Conservation (phyloP, 2,113 vertebrate genomes). For the Baryphthengus martii region DNA sequence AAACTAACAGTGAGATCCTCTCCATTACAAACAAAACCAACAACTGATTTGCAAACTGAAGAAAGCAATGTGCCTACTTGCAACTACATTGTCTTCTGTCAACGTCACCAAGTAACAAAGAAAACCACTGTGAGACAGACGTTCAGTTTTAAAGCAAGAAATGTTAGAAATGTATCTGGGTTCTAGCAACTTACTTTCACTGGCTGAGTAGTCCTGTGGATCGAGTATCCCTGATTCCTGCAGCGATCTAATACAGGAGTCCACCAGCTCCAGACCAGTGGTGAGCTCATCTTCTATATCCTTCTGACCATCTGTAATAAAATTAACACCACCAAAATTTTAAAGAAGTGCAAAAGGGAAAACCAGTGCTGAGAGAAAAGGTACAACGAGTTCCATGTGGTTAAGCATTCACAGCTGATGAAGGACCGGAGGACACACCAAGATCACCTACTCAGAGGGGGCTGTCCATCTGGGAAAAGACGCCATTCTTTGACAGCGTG, state of each 20-base stretch:
- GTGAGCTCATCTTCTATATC: slow-evolving; percentile 98
- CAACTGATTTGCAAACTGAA: not conserved
- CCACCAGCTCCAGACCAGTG: slow-evolving; percentile 95
- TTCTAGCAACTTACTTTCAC: slow-evolving; percentile 84
- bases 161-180: not conserved
- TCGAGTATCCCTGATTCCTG: slow-evolving; percentile 98
- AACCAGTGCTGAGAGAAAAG: not conserved
- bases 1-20: not conserved
- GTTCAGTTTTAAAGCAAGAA: not conserved
- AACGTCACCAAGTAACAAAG: not conserved
- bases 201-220: slow-evolving; percentile 87
- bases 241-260: slow-evolving; percentile 95
- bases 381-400: not conserved
- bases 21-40: not conserved
- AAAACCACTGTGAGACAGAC: not conserved
- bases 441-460: not conserved
- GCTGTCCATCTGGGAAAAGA: not conserved
- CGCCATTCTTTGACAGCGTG: not conserved
- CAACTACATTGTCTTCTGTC: not conserved
- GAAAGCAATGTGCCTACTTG: not conserved
- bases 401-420: not conserved
- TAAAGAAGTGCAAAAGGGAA: not conserved
- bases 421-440: not conserved
- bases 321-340: not conserved
- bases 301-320: slow-evolving; percentile 89